Evolutionary conservation across 1,140 invertebrate genomes (phyloP), one percentile per base, ranked within the genome.

Genomic region (Mactra quadrangularis): DNA sequence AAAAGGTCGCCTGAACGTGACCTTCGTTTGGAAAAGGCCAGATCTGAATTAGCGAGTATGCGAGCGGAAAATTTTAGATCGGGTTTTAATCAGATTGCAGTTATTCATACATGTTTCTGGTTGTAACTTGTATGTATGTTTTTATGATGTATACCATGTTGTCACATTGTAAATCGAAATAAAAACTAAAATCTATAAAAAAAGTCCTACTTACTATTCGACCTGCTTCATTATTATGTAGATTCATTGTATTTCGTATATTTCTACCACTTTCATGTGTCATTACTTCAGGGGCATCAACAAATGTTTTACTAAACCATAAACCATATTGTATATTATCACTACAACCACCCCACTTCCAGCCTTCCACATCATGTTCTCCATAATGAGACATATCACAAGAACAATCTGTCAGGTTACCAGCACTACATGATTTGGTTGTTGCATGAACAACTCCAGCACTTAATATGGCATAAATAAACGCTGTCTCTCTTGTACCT

Each of bases 311-410:
- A 66, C 95, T 93, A 85, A 95, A 95, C 85, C 93, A 92, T 6
- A 95, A 89, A 6, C 95, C 95, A 88, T 95, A 95, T 41, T 94
- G 90, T 25, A 96, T 91, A 89, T 96, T 95, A 92, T 96, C 95
- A 77, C 94, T 95, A 90, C 95, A 95, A 4, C 95, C 95, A 7
- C 95, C 95, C 95, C 95, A 95, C 89, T 95, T 95, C 95, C 94
- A 95, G n/a, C 94, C 94, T 85, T 95, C 94, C 1, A 94, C 47
- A 88, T 90, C 79, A 57, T 88, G 77, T 57, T 89, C 83, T 0
- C 89, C 90, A 55, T 89, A 86, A 33, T 76, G 83, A 27, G 84
- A 83, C 86, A 94, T 92, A 88, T 95, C 95, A 90, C 95, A 96
- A 60, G 94, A 94, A 87, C 95, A 96, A 84, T 95, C 95, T 3